These are phyloP conservation scores for Pimpla rufipes DNA, from an alignment of 2,888 invertebrate genomes.

Conservation along the genomic window DNA sequence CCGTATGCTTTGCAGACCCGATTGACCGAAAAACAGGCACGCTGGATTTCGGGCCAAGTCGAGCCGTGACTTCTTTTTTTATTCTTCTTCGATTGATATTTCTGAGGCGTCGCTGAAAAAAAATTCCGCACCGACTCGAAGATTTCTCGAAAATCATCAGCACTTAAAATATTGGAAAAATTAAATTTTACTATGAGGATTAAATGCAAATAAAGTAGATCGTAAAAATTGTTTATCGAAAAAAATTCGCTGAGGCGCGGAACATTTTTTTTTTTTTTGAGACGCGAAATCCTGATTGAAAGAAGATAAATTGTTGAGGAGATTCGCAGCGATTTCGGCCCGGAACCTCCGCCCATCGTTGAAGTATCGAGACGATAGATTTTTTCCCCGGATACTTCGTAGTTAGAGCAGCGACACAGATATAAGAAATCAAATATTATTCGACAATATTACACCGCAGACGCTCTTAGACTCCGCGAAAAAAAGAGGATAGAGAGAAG, in stretches of 20 bases:
- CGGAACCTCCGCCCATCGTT: background rate
- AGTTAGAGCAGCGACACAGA: conserved; percentile 10
- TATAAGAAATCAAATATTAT: conserved; percentile 52
- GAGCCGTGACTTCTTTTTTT: background rate
- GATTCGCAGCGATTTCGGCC: background rate
- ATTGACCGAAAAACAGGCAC: background rate
- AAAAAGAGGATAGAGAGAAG: background rate
- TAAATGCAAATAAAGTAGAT: background rate
- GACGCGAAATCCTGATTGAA: background rate
- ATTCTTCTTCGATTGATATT: background rate
- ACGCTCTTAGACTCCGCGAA: background rate
- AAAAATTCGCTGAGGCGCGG: too few species aligned
- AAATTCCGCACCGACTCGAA: background rate
- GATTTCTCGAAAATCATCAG: background rate
- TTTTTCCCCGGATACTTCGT: conserved; percentile 5
- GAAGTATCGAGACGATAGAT: conserved; percentile 1
- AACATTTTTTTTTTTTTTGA: background rate
- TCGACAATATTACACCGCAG: conserved; percentile 53
- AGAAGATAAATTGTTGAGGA: background rate
- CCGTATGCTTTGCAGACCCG: conserved; percentile 43
- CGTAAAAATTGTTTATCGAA: too few species aligned
- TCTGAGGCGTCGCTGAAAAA: background rate
- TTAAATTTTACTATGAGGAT: background rate
- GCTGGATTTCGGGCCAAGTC: background rate
- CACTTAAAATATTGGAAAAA: background rate